Evolutionary conservation across 1,140 invertebrate species (phyloP).

Genomic region (Lasaia peninsularis): DNA sequence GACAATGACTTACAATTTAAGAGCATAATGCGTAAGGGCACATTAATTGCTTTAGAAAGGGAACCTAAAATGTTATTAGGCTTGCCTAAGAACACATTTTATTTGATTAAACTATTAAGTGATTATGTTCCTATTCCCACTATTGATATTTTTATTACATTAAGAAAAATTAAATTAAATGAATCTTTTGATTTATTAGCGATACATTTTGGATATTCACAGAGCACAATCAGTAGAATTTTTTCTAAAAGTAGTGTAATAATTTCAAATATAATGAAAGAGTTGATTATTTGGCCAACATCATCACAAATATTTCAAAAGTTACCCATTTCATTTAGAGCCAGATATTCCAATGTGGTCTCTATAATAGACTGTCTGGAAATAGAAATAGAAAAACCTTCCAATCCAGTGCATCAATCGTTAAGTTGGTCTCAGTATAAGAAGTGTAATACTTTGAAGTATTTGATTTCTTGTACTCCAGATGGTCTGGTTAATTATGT

Average conservation of each 20-base stretch:
- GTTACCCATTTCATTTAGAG: slow-evolving; percentile 18
- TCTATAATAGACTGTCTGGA: slow-evolving; percentile 18
- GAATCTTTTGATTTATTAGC: slow-evolving; percentile 19
- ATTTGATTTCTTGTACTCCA: slow-evolving; percentile 58
- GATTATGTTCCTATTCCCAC: slow-evolving; percentile 17
- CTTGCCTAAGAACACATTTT: no score
- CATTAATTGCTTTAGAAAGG: no score
- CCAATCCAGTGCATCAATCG: slow-evolving; percentile 30
- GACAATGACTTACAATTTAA: no score
- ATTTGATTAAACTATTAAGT: slow-evolving; percentile 25
- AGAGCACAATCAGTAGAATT: slow-evolving; percentile 22
- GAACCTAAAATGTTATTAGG: no score
- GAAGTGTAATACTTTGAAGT: slow-evolving; percentile 57
- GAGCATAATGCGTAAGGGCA: no score
- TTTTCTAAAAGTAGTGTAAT: slow-evolving; percentile 23
- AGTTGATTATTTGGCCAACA: slow-evolving; percentile 16
- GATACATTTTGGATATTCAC: slow-evolving; percentile 24
- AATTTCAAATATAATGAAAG: slow-evolving; percentile 19
- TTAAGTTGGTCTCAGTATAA: slow-evolving; percentile 53
- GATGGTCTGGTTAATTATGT: slow-evolving; percentile 66
- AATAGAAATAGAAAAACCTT: slow-evolving; percentile 17
- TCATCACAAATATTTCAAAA: background rate
- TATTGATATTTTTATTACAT: slow-evolving; percentile 19
- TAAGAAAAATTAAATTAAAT: slow-evolving; percentile 24
- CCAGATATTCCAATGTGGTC: slow-evolving; percentile 10